phyloP scores from a whole-genome alignment of 2,888 invertebrate species.

The Caenorhabditis imperialis region DNA sequence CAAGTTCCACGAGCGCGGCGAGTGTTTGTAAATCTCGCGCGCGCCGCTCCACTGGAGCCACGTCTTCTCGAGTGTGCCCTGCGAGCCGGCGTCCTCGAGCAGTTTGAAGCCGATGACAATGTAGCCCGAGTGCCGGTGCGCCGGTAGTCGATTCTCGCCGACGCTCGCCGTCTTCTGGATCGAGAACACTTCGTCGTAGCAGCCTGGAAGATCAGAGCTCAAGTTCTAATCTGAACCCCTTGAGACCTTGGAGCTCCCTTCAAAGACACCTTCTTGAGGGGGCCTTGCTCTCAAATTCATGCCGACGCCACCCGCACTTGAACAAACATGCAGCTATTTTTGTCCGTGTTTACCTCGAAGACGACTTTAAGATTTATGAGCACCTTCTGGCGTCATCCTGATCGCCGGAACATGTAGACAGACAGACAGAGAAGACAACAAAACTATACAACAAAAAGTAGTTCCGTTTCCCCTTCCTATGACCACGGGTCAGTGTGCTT shows the following conservation, averaged over 20 bases:
- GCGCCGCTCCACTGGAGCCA: conserved; percentile 77
- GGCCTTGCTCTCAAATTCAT: neutral
- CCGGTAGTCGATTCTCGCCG: conserved; percentile 62
- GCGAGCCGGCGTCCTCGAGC: conserved; percentile 64
- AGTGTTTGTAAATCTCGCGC: conserved; percentile 76
- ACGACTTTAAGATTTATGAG: conserved; percentile 21
- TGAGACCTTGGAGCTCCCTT: neutral
- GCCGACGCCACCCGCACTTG: conserved; percentile 31
- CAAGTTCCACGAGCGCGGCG: conserved; percentile 74
- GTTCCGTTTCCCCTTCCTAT: neutral
- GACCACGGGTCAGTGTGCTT: neutral
- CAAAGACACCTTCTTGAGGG: neutral
- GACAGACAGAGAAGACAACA: neutral
- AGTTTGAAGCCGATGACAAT: conserved; percentile 75
- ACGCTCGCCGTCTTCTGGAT: conserved; percentile 67
- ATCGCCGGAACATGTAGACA: neutral
- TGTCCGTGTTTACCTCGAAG: neutral
- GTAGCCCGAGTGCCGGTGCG: conserved; percentile 73
- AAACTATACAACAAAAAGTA: neutral
- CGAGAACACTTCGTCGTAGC: conserved; percentile 73
- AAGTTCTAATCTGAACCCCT: neutral
- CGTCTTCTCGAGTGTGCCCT: conserved; percentile 67
- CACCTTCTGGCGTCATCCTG: neutral
- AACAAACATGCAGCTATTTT: conserved; percentile 26
- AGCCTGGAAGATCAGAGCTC: conserved; percentile 57